A percentile compares a stretch with the other conserved stretches of the same genome.
These are phyloP conservation scores for Ferrisia virgata DNA, from an alignment of 2,888 invertebrate species.

Conservation along the genomic window DNA sequence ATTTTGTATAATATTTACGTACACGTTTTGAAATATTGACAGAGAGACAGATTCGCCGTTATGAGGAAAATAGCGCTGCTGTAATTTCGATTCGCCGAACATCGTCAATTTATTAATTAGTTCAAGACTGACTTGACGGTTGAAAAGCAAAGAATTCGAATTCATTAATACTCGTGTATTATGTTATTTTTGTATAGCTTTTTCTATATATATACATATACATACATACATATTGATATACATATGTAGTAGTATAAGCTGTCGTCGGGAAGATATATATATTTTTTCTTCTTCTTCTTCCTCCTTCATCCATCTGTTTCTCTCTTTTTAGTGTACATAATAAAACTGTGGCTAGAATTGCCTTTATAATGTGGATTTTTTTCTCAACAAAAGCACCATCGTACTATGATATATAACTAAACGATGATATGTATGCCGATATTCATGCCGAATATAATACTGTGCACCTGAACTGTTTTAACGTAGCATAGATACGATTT, in stretches of 20 bases:
- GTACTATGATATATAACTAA: background rate
- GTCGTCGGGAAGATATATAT: background rate
- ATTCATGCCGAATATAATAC: background rate
- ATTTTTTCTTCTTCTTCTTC: background rate
- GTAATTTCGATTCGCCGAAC: background rate
- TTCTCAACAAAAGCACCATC: background rate
- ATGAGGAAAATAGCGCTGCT: background rate
- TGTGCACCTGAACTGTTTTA: constrained; percentile 24
- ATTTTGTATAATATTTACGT: too few relatives aligned
- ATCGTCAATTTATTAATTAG: constrained; percentile 11
- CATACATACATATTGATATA: too few relatives aligned
- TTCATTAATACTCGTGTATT: constrained; percentile 32
- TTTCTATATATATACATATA: too few relatives aligned
- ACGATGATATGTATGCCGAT: background rate
- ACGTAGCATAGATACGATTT: constrained; percentile 23
- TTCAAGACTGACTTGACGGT: constrained; percentile 20
- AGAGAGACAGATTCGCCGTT: constrained; percentile 1
- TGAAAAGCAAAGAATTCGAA: constrained; percentile 12
- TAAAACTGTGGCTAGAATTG: background rate
- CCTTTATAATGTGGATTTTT: background rate
- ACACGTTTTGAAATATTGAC: background rate
- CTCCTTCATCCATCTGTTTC: background rate
- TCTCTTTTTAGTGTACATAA: background rate
- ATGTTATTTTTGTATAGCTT: constrained; percentile 32
- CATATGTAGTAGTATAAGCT: constrained; percentile 9